These are phyloP conservation scores for Megalops atlanticus DNA, from an alignment of 2,113 vertebrate species.

Conservation along the genomic window DNA sequence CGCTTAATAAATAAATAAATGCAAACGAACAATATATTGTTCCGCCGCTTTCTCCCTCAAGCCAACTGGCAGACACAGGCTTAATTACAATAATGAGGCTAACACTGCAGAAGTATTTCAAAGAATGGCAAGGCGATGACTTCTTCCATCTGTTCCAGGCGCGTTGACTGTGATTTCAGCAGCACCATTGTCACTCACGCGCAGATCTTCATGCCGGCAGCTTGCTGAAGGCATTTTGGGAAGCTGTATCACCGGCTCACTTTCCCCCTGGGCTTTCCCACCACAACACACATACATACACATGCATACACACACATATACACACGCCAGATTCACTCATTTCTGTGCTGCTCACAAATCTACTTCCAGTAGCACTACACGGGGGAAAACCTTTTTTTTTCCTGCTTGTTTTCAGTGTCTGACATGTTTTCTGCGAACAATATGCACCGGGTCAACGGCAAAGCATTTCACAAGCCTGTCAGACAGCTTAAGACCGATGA, in stretches of 20 bases:
- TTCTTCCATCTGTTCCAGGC: slow-evolving; percentile 18
- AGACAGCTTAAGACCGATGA: no score
- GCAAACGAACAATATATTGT: slow-evolving; percentile 1
- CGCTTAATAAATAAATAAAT: not conserved
- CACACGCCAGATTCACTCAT: not conserved
- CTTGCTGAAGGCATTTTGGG: not conserved
- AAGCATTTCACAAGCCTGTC: no score
- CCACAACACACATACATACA: not conserved
- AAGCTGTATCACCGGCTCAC: not conserved
- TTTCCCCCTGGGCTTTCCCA: not conserved
- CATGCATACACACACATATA: not conserved
- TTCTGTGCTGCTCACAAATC: no score
- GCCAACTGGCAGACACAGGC: slow-evolving; percentile 6
- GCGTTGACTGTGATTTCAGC: not conserved
- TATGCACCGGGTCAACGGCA: no score
- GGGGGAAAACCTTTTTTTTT: no score
- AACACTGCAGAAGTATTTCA: slow-evolving; percentile 16
- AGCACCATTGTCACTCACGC: not conserved
- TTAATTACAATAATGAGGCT: slow-evolving; percentile 19
- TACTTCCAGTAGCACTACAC: no score
- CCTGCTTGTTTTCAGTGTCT: no score
- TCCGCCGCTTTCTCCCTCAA: not conserved
- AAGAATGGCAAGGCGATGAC: slow-evolving; percentile 19
- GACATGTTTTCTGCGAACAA: no score
- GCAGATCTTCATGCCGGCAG: not conserved